Conservation (phyloP, 2,888 invertebrate species). For the Pandemis corylana region DNA sequence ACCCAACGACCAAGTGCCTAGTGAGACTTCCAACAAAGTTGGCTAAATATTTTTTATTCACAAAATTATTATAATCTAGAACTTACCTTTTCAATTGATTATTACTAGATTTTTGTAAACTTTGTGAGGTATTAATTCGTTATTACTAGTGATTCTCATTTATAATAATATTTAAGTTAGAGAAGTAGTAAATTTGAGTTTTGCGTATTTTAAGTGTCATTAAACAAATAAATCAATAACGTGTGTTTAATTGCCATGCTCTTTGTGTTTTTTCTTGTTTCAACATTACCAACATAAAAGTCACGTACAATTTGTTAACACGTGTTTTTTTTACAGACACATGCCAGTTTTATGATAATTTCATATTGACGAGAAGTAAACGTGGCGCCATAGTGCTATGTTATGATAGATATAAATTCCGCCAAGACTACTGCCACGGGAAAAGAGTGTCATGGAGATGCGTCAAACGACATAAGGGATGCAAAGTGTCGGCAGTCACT, state of each 20-base stretch:
- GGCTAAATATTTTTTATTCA: constrained; percentile 26
- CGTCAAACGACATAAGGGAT: constrained; percentile 45
- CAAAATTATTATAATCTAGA: constrained; percentile 2
- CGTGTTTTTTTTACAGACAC: constrained; percentile 22
- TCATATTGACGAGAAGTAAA: constrained; percentile 47
- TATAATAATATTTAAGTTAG: constrained; percentile 3
- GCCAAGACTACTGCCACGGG: constrained; percentile 47
- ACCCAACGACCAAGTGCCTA: constrained; percentile 36
- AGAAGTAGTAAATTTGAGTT: constrained; percentile 12
- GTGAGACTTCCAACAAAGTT: constrained; percentile 31
- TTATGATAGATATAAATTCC: constrained; percentile 45
- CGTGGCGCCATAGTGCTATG: constrained; percentile 47
- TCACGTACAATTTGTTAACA: constrained; percentile 9
- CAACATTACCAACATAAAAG: neutral
- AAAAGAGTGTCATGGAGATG: constrained; percentile 50
- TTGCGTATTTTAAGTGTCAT: constrained; percentile 14
- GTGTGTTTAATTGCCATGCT: neutral
- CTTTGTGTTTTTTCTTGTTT: neutral
- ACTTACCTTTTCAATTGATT: neutral
- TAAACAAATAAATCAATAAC: constrained; percentile 16
- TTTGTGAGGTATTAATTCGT: neutral
- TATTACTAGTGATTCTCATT: constrained; percentile 19
- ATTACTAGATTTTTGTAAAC: constrained; percentile 25
- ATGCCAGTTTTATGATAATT: constrained; percentile 39
- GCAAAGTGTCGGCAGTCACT: constrained; percentile 48